Conservation (phyloP, 2,888 invertebrate genomes). For the Acleris holmiana region DNA sequence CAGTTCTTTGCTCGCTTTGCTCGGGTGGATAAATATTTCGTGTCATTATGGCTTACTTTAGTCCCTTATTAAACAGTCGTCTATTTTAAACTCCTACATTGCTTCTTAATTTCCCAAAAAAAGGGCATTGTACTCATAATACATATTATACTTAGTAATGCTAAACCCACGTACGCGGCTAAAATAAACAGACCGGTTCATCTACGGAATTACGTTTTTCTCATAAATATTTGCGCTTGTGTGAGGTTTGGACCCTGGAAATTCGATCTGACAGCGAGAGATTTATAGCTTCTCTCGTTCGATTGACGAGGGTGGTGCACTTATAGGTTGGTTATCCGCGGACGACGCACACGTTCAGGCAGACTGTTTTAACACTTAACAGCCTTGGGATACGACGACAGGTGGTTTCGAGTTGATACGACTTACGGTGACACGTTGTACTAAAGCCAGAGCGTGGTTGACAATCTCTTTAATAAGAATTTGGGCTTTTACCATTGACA, state of each 20-base stretch:
- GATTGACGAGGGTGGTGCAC: constrained; percentile 33
- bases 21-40: too few species aligned
- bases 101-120: too few species aligned
- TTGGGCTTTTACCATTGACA: too few species aligned
- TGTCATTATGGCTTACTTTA: too few species aligned
- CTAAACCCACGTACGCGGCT: not conserved
- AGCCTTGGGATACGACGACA: not conserved
- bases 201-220: constrained; percentile 1
- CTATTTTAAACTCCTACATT: too few species aligned
- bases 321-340: constrained; percentile 8
- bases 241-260: constrained; percentile 9
- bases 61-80: too few species aligned
- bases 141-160: too few species aligned
- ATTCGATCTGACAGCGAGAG: constrained; percentile 27
- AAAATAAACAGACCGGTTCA: not conserved
- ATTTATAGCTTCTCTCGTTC: constrained; percentile 21
- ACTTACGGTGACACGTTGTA: not conserved
- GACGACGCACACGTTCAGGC: not conserved
- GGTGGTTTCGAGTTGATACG: not conserved
- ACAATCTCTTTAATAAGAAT: too few species aligned
- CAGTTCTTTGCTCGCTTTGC: too few species aligned
- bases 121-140: too few species aligned
- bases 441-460: too few species aligned
- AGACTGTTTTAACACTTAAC: not conserved
- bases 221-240: constrained; percentile 5